Evolutionary conservation across 2,888 invertebrate genomes (phyloP), one percentile per base, ranked within the genome.

Genomic region (Parnassius smintheus): DNA sequence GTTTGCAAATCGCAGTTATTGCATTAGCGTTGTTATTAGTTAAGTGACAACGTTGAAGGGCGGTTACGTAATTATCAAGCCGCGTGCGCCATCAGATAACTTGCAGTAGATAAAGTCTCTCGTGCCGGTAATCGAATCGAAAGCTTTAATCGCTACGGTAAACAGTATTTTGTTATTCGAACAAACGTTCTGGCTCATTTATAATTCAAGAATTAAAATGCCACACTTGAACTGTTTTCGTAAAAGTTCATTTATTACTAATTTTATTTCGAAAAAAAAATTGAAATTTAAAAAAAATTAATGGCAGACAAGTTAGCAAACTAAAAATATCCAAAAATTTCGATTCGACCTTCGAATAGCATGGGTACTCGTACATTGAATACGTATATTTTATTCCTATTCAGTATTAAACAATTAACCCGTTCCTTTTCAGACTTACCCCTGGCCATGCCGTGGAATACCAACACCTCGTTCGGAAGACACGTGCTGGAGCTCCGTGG

Each of bases 391-490:
- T 35, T 35, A 25, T 35, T 4, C 7, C 35, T 35, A 35, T 7
- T 35, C 4, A 35, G 7, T 35, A 35, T 35, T 35, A 35, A 35
- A 4, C 35, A 35, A 7, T 35, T 4, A 35, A 8, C 13, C 9
- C 48, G 10, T 56, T 48, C 8, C 11, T 50, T 69, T 64, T 0
- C 80, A 91, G 90, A 66, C 82, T n/a, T 89, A 88, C 64, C 70
- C 83, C 0, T 91, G 91, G 91, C 84, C 90, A 0, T 87, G 86
- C 62, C 86, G 84, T 62, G 76, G 75, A 25, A 78, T 77, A 0
- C 74, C 85, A 0, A 77, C 81, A 9, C 76, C 83, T 9, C 79
- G 85, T 0, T 74, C 83, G 0, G 86, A 85, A 3, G 86, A 88
- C 25, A 10, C 54, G 2, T 85, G 85, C 73, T 90, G 90, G 91